These are phyloP conservation scores for Taxidea taxus DNA, from an alignment of 2,113 vertebrate genomes.

Conservation along the genomic window DNA sequence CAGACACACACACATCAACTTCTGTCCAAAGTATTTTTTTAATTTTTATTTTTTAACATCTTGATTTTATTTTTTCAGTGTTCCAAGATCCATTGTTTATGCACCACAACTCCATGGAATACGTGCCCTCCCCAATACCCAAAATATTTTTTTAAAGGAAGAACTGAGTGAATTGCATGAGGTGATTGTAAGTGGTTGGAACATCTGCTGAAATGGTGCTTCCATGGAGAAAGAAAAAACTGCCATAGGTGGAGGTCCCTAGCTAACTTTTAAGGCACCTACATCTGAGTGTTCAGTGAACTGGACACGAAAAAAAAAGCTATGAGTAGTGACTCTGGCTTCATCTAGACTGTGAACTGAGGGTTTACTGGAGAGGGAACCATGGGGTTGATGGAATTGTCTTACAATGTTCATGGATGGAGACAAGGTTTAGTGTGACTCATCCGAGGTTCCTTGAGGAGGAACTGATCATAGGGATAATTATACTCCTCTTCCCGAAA, in stretches of 20 bases:
- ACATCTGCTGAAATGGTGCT: conserved; percentile 23
- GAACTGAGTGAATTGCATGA: conserved; percentile 5
- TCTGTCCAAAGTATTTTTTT: neutral
- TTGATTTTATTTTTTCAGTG: too few relatives aligned
- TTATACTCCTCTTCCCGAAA: neutral
- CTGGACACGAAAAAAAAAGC: neutral
- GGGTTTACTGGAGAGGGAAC: neutral
- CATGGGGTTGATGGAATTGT: neutral
- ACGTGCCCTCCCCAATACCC: too few relatives aligned
- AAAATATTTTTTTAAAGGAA: neutral
- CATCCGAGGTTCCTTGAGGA: neutral
- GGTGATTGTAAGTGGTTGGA: conserved; percentile 14
- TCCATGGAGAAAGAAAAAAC: conserved; percentile 3
- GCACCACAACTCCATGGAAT: too few relatives aligned
- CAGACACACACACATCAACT: neutral
- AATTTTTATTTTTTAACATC: too few relatives aligned
- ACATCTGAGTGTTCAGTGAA: neutral
- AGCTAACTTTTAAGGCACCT: neutral
- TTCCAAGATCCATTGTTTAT: too few relatives aligned
- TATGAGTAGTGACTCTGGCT: neutral
- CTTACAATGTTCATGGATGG: neutral
- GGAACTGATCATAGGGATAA: neutral
- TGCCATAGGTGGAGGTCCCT: neutral
- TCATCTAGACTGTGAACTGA: neutral
- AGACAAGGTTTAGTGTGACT: neutral